Evolutionary conservation across 2,888 invertebrate species (phyloP).

Genomic region (Agriopis leucophaearia): DNA sequence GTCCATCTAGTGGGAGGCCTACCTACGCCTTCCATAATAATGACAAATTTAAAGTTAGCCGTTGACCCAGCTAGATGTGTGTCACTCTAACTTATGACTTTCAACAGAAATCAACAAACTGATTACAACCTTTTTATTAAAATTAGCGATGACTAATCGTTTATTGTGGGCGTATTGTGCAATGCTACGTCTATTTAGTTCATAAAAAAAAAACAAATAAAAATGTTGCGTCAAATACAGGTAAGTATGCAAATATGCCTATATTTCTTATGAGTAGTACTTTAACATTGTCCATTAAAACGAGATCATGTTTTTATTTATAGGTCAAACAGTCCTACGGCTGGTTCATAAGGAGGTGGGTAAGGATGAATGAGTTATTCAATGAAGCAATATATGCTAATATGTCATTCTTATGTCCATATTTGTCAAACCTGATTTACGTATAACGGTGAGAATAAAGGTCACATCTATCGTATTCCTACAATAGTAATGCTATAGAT

Average conservation of each 20-base stretch:
- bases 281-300: neutral
- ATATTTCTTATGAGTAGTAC: too few relatives aligned
- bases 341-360: neutral
- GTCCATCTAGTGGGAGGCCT: too few relatives aligned
- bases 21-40: too few relatives aligned
- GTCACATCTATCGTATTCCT: neutral
- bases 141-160: slow-evolving; percentile 24
- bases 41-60: slow-evolving; percentile 3
- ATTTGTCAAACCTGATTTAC: neutral
- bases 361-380: neutral
- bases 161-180: slow-evolving; percentile 31
- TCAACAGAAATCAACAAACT: slow-evolving; percentile 23
- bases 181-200: slow-evolving; percentile 15
- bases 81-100: slow-evolving; percentile 26
- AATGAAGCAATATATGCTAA: neutral
- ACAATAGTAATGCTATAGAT: neutral
- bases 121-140: slow-evolving; percentile 21
- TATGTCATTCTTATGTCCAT: too few relatives aligned
- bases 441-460: neutral
- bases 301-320: too few relatives aligned
- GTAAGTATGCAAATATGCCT: slow-evolving; percentile 11
- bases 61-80: slow-evolving; percentile 21
- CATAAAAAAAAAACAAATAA: slow-evolving; percentile 9
- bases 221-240: slow-evolving; percentile 4
- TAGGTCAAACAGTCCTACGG: neutral